These are phyloP conservation scores for Vulpes ferrilata DNA, from an alignment of 2,113 vertebrate species.

Conservation along the genomic window DNA sequence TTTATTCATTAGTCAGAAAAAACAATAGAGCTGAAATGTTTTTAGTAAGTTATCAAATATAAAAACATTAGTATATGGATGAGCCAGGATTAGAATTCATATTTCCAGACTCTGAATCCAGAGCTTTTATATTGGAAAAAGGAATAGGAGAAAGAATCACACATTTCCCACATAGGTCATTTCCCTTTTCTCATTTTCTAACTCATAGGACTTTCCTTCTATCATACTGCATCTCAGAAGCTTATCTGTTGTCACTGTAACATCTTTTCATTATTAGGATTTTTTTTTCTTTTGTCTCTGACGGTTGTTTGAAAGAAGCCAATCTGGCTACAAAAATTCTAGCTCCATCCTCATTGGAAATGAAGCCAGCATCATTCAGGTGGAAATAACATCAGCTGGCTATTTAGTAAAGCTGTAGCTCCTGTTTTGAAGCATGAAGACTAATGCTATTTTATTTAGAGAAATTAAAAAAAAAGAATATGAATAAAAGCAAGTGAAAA, in stretches of 20 bases:
- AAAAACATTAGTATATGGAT: not conserved
- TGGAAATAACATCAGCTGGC: not conserved
- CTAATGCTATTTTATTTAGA: not conserved
- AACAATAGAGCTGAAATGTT: not conserved
- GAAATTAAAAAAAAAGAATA: not conserved
- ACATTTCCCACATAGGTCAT: not conserved
- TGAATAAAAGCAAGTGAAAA: not conserved
- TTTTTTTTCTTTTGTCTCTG: not conserved
- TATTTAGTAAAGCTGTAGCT: not conserved
- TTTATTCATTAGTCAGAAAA: not conserved
- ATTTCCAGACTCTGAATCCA: not conserved
- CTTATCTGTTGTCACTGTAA: not conserved
- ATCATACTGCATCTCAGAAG: not conserved
- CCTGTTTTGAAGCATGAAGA: not conserved
- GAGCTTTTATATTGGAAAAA: not conserved
- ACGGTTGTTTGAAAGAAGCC: not conserved
- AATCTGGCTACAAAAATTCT: not conserved
- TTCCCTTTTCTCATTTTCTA: not conserved
- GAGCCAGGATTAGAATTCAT: not conserved
- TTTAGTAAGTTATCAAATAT: not conserved
- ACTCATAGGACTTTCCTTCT: not conserved
- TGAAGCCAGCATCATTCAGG: not conserved
- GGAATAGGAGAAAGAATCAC: not conserved
- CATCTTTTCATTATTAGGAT: not conserved
- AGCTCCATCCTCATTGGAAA: not conserved